These are phyloP conservation scores for Agrypnia vestita DNA, from an alignment of 1,140 invertebrate genomes.

Conservation along the genomic window DNA sequence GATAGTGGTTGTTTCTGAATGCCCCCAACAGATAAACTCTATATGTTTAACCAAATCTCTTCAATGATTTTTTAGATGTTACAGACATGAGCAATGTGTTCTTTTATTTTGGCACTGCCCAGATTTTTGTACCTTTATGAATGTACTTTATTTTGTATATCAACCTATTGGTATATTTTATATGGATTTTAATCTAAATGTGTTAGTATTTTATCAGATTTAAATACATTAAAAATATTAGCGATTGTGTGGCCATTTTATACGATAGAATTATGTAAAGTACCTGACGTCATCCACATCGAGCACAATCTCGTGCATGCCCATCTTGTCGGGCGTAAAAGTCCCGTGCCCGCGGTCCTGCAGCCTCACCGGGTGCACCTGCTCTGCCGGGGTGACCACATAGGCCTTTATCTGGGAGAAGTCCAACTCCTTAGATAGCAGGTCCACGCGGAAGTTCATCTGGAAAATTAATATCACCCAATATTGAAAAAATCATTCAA, in stretches of 20 bases:
- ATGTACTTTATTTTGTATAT: too few species aligned
- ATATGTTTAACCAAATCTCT: too few species aligned
- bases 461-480: conserved; percentile 70
- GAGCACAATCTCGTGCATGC: conserved; percentile 89
- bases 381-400: conserved; percentile 83
- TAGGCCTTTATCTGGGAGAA: conserved; percentile 86
- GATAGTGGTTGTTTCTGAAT: too few species aligned
- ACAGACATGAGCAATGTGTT: too few species aligned
- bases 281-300: conserved; percentile 79
- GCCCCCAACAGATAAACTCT: too few species aligned
- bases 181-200: not conserved
- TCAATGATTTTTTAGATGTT: too few species aligned
- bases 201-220: conserved; percentile 12
- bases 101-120: too few species aligned
- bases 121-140: too few species aligned
- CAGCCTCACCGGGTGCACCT: conserved; percentile 78
- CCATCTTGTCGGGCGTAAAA: conserved; percentile 91
- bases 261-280: too few species aligned
- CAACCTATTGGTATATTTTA: too few species aligned
- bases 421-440: conserved; percentile 85
- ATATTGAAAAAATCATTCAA: too few species aligned
- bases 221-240: not conserved
- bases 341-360: conserved; percentile 83
- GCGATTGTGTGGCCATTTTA: too few species aligned
- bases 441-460: conserved; percentile 87